These are phyloP conservation scores for Brachyhypopomus gauderio DNA, from an alignment of 2,113 vertebrate genomes.

Conservation along the genomic window DNA sequence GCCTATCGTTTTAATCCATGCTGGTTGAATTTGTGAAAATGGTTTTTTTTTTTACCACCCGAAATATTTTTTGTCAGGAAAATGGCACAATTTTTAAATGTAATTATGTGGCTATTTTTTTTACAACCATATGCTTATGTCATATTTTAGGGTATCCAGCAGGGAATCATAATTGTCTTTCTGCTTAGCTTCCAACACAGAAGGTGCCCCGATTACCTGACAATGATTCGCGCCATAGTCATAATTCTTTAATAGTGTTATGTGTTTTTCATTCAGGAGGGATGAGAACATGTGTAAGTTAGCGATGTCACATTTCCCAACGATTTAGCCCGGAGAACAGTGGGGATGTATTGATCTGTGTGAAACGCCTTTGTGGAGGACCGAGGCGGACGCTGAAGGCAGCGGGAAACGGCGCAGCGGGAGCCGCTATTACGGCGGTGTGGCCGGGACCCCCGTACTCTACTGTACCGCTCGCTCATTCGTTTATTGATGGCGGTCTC, in stretches of 20 bases:
- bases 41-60: not conserved
- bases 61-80: not conserved
- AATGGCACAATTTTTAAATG: not conserved
- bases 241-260: constrained; percentile 11
- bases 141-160: not conserved
- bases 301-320: constrained; percentile 22
- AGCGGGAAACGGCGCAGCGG: constrained; percentile 33
- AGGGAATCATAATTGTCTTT: not conserved
- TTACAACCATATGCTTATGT: not conserved
- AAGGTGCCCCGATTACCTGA: constrained; percentile 7
- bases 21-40: not conserved
- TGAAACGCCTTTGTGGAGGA: constrained; percentile 29
- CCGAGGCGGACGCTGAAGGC: constrained; percentile 17
- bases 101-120: not conserved
- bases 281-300: constrained; percentile 30
- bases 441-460: not conserved
- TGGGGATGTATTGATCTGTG: not conserved
- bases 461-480: constrained; percentile 9
- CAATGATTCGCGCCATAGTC: not conserved
- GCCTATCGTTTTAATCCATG: constrained; percentile 27
- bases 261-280: constrained; percentile 9
- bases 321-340: constrained; percentile 27
- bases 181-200: not conserved
- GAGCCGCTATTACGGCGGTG: constrained; percentile 34
- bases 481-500: constrained; percentile 33